These are phyloP conservation scores for Zaprionus nigranus DNA, from an alignment of 1,140 invertebrate genomes.

Conservation along the genomic window DNA sequence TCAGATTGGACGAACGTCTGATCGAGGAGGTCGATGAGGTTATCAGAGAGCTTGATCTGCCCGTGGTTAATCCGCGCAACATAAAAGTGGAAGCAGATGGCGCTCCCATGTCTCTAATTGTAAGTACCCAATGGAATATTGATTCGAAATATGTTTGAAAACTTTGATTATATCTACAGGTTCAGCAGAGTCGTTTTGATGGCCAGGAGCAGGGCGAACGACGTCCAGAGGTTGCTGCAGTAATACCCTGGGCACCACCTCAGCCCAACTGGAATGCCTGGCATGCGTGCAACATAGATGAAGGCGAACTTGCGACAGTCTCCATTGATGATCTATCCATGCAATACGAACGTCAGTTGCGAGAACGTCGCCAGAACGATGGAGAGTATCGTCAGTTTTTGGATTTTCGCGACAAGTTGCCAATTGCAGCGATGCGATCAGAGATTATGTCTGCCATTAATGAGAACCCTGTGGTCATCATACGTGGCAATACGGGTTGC, in stretches of 20 bases:
- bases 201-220: slow-evolving; percentile 20
- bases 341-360: slow-evolving; percentile 89
- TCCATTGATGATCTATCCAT: slow-evolving; percentile 92
- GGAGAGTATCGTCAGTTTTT: slow-evolving; percentile 81
- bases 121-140: slow-evolving; percentile 28
- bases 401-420: slow-evolving; percentile 89
- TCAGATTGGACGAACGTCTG: slow-evolving; percentile 90
- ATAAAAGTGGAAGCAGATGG: slow-evolving; percentile 84
- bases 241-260: slow-evolving; percentile 98
- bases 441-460: slow-evolving; percentile 94
- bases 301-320: slow-evolving; percentile 92
- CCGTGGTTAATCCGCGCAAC: slow-evolving; percentile 68
- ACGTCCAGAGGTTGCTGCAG: slow-evolving; percentile 82
- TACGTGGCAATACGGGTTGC: slow-evolving; percentile 97
- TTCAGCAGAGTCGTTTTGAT: slow-evolving; percentile 27
- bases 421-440: slow-evolving; percentile 90
- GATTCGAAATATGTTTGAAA: background rate
- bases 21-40: slow-evolving; percentile 88
- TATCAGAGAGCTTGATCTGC: slow-evolving; percentile 87
- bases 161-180: slow-evolving; percentile 21
- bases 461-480: slow-evolving; percentile 94
- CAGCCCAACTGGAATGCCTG: slow-evolving; percentile 98
- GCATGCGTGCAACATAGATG: slow-evolving; percentile 97
- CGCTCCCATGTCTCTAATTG: slow-evolving; percentile 58
- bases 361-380: slow-evolving; percentile 85